Percentiles rank a stretch among this genome's conserved stretches.
These are phyloP conservation scores for Sepiola atlantica DNA, from an alignment of 2,888 invertebrate genomes.

Conservation along the genomic window DNA sequence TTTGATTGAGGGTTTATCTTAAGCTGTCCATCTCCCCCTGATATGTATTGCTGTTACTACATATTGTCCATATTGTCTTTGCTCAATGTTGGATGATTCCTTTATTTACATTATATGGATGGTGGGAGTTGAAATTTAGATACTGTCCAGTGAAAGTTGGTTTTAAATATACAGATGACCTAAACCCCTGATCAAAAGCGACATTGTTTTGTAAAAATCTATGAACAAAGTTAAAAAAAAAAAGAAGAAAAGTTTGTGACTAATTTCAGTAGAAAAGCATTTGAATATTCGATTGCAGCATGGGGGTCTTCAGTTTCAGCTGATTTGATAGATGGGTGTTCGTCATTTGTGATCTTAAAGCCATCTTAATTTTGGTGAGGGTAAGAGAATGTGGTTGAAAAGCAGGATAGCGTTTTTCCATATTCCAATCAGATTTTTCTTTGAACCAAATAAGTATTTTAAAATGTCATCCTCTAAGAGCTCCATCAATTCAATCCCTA, in stretches of 20 bases:
- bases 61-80: no score
- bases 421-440: slow-evolving; percentile 32
- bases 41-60: no score
- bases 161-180: no score
- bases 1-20: no score
- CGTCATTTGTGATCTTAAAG: not conserved
- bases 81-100: no score
- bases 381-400: slow-evolving; percentile 4
- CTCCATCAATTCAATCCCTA: slow-evolving; percentile 25
- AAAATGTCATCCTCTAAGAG: slow-evolving; percentile 40
- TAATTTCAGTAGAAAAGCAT: not conserved
- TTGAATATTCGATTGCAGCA: not conserved
- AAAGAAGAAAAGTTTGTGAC: not conserved
- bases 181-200: not conserved
- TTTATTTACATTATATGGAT: no score
- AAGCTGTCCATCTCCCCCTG: no score
- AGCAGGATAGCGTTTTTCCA: not conserved
- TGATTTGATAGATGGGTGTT: not conserved
- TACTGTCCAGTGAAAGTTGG: no score
- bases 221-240: not conserved
- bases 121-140: no score
- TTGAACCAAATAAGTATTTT: slow-evolving; percentile 34
- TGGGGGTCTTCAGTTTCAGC: not conserved
- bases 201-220: not conserved
- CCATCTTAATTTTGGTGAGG: not conserved